A percentile compares a stretch with the other conserved stretches of the same genome.
These are phyloP conservation scores for Coregonus suidteri DNA, from an alignment of 2,797 vertebrate species.

Conservation along the genomic window DNA sequence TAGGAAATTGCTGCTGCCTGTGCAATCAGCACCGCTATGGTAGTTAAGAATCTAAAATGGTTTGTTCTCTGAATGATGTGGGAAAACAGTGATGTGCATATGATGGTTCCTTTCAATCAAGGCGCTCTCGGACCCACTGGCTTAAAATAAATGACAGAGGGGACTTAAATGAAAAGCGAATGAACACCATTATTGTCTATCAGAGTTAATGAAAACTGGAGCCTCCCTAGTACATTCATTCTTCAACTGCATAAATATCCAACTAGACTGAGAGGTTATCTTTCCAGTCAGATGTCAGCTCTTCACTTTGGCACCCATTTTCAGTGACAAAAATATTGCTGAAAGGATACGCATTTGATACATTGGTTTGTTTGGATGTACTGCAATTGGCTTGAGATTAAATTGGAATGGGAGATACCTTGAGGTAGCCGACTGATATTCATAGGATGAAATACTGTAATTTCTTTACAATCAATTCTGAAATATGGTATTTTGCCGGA, in stretches of 20 bases:
- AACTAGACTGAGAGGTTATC: slow-evolving; percentile 52
- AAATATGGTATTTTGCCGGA: slow-evolving; percentile 61
- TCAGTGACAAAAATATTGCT: slow-evolving; percentile 35
- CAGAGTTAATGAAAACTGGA: slow-evolving; percentile 62
- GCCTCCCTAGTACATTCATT: slow-evolving; percentile 53
- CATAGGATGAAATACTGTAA: slow-evolving; percentile 52
- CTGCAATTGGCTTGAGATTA: slow-evolving; percentile 48
- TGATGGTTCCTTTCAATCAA: slow-evolving; percentile 90
- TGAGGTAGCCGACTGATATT: slow-evolving; percentile 52
- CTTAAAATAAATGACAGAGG: slow-evolving; percentile 69
- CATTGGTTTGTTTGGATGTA: slow-evolving; percentile 18
- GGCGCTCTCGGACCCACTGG: slow-evolving; percentile 73
- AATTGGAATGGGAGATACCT: slow-evolving; percentile 51
- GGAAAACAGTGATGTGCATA: slow-evolving; percentile 97
- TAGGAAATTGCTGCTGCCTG: slow-evolving; percentile 99
- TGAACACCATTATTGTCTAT: slow-evolving; percentile 73
- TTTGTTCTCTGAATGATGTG: slow-evolving; percentile 98
- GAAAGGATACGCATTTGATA: slow-evolving; percentile 46
- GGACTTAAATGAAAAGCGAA: slow-evolving; percentile 70
- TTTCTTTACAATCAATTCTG: slow-evolving; percentile 59
- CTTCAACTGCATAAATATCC: slow-evolving; percentile 53
- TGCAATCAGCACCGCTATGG: slow-evolving; percentile 99
- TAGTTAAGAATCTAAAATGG: slow-evolving; percentile 99
- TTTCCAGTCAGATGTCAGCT: slow-evolving; percentile 33
- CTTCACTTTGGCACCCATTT: slow-evolving; percentile 35